Percentiles rank a stretch among this genome's conserved stretches.
These are phyloP conservation scores for Paramuricea clavata DNA, from an alignment of 92 coral and sea anemone species.

Conservation along the genomic window DNA sequence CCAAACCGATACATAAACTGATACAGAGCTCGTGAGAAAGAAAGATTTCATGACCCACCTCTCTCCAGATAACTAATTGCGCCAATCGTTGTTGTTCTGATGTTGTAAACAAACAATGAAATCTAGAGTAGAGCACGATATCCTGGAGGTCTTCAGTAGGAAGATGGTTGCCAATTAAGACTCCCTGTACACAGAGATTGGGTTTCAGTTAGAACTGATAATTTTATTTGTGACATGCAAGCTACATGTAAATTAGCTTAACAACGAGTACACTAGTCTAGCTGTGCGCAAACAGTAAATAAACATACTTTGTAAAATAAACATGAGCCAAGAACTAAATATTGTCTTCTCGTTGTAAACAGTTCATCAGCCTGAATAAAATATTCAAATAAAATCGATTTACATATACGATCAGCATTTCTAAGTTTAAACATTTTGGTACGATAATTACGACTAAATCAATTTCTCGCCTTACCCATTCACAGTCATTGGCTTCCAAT, in stretches of 20 bases:
- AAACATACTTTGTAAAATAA: constrained; percentile 91
- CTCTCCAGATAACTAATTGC: constrained; percentile 94
- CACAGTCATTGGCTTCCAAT: constrained; percentile 97
- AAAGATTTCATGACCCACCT: constrained; percentile 61
- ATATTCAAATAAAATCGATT: background rate
- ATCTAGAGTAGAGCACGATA: constrained; percentile 88
- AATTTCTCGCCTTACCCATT: constrained; percentile 36
- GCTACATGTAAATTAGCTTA: background rate
- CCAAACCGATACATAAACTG: background rate
- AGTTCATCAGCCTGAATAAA: constrained; percentile 84
- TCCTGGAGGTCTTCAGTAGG: constrained; percentile 88
- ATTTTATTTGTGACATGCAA: too few relatives aligned
- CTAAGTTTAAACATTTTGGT: background rate
- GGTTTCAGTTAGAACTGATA: background rate
- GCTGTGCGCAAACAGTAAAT: background rate
- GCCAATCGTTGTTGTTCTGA: constrained; percentile 93
- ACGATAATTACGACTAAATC: background rate
- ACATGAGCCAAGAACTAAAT: constrained; percentile 95
- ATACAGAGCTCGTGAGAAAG: background rate
- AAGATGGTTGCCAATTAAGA: constrained; percentile 91
- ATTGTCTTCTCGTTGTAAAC: constrained; percentile 92
- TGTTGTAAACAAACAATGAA: constrained; percentile 91
- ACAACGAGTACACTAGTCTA: too few relatives aligned
- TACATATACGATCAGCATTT: background rate
- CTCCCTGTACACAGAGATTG: constrained; percentile 71